Base-by-base conservation (phyloP, 2,797 vertebrate genomes). In the Dendrocincla tyrannina region DNA sequence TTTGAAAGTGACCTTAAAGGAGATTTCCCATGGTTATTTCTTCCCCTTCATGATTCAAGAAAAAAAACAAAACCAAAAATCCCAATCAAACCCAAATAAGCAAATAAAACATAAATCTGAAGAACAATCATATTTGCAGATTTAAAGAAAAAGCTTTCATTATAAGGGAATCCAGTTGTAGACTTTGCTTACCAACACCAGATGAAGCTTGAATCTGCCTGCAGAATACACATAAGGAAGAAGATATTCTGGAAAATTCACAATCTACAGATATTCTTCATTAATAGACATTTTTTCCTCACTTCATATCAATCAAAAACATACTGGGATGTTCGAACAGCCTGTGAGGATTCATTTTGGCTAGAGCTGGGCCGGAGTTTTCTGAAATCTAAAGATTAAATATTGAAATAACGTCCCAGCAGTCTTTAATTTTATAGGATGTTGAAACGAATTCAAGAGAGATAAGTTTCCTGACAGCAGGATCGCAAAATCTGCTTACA, bases 391-490 rank as follows among this genome's bases (percentile, higher is more conserved):
- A 20, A 73, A 76, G 50, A 88, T 62, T 58, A 90, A 94, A 87
- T 82, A 91, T 84, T 95, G 77, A 95, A 95, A 85, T 74, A 73
- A 30, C 42, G 68, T 91, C 35, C 66, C 42, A 84, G 49, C 46
- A 78, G 37, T 60, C 47, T 91, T 94, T 58, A 88, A 1, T 80
- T 82, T 89, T 91, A 27, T 25, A 86, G 44, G 39, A 70, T 11
- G 5, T 47, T 84, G 69, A 82, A 77, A 92, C 63, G 23, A 90
- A n/a, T 33, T 63, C 70, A 86, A 85, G 32, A 44, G 8, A 79
- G 80, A 85, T 67, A 58, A 3, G 1, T 35, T 47, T 94, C 81
- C 56, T 82, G 77, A 35, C 76, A 95, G 68, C 56, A 86, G 60
- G 63, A 52, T 55, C 86, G 25, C 42, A 69, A 77, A 66, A 13